Evolutionary conservation across 2,113 vertebrate species (phyloP), one percentile per base, ranked within the genome.

Genomic region (Lota lota): DNA sequence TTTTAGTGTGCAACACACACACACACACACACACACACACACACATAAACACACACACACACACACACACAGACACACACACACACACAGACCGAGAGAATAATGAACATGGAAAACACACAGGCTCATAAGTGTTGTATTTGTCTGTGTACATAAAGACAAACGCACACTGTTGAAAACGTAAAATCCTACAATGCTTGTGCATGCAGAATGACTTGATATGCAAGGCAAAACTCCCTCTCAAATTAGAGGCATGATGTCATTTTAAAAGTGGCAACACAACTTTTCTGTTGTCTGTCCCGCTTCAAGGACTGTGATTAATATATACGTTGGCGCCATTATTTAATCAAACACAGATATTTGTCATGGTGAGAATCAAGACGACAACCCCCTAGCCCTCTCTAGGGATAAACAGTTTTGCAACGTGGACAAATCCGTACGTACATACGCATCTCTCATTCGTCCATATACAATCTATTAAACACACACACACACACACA

Each of bases 31-130:
- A n/a, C 22, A 36, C 58, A 61, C 64, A 65, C 69, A 74, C 21
- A 67, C 62, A 62, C 70, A 36, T 62, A 40, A 40, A 63, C 65
- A 53, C 28, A 76, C 11, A 22, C 76, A 28, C 61, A 50, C 70
- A 72, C 72, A 69, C 60, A 61, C 61, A 33, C 61, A 28, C 28
- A n/a, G 4, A 28, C 61, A 50, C 70, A 72, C 72, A 69, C 60
- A 61, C 61, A 33, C 61, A 28, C 28, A n/a, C 61, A 63, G 1
- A 18, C 61, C 15, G 16, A 56, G 16, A 76, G 75, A 75, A 63
- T 66, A 76, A 63, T 65, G 62, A 28, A 56, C 53, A n/a, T 56
- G 33, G 47, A 68, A 28, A 50, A 62, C 59, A 4, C 24, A 56
- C 53, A 53, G 16, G 16, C 51, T 15, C 51, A 53, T 12, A 56